Evolutionary conservation across 2,113 vertebrate species (phyloP).

Genomic region (Cromileptes altivelis): DNA sequence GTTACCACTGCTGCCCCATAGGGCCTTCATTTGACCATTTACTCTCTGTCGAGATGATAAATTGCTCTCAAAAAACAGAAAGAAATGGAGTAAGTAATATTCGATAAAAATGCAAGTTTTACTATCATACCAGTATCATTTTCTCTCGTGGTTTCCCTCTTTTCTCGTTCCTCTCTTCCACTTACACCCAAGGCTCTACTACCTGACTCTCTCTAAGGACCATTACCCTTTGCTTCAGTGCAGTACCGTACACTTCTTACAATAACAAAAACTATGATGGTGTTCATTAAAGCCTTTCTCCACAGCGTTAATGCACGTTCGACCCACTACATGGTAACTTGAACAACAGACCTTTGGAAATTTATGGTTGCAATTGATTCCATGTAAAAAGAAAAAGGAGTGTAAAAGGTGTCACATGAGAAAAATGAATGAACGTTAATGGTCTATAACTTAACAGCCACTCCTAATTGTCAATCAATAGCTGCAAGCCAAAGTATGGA

Average conservation of each 20-base stretch:
- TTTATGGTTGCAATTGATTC: conserved; percentile 23
- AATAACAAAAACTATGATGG: conserved; percentile 25
- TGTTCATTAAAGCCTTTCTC: conserved; percentile 40
- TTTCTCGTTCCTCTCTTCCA: not conserved
- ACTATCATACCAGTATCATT: conserved; percentile 26
- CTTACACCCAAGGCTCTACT: not conserved
- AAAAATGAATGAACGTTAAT: not conserved
- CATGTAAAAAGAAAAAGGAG: not conserved
- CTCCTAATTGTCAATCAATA: not conserved
- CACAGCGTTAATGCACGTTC: not conserved
- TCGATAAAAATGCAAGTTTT: conserved; percentile 71
- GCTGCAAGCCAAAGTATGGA: not conserved
- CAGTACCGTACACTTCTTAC: not conserved
- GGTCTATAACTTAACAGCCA: not conserved
- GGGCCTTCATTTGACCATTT: conserved; percentile 34
- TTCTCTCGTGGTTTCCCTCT: conserved; percentile 7
- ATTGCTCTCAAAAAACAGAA: conserved; percentile 48
- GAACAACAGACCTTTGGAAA: not conserved
- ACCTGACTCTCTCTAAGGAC: not conserved
- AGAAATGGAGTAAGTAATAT: conserved; percentile 60
- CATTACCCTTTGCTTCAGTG: conserved; percentile 9
- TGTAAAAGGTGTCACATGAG: not conserved
- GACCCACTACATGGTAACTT: not conserved
- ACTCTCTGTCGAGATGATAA: conserved; percentile 56
- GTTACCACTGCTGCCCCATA: not conserved